A percentile compares a stretch with the other conserved stretches of the same genome.
phyloP scores from a whole-genome alignment of 2,888 invertebrate species.

The Clunio marinus region DNA sequence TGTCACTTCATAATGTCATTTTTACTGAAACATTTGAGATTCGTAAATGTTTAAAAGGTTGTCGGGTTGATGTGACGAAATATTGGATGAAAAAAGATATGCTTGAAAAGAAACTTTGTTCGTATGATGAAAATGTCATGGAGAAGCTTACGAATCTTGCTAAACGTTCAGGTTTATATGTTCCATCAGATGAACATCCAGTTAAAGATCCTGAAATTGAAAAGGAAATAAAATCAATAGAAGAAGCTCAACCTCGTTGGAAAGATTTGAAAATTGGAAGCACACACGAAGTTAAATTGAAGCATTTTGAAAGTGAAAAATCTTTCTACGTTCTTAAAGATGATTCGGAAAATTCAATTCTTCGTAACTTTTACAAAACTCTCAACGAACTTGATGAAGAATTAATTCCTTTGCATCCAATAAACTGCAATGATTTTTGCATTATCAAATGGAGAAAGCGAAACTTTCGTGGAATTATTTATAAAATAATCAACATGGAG shows the following conservation, averaged over 20 bases:
- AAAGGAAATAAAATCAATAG: background rate
- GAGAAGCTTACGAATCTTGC: background rate
- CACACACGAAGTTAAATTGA: background rate
- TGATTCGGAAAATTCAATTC: background rate
- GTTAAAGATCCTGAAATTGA: background rate
- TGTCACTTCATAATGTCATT: background rate
- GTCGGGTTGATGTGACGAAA: background rate
- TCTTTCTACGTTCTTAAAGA: background rate
- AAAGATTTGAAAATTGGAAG: background rate
- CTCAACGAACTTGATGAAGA: background rate
- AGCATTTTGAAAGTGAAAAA: background rate
- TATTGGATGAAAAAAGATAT: background rate
- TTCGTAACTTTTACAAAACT: background rate
- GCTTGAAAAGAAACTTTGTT: background rate
- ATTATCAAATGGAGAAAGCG: background rate
- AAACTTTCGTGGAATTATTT: background rate
- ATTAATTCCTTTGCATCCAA: background rate
- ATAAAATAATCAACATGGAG: too few relatives aligned
- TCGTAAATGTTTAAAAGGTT: conserved; percentile 27
- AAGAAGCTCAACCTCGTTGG: background rate
- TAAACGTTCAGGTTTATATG: background rate
- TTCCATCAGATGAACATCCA: background rate
- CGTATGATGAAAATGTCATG: background rate
- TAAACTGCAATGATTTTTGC: background rate
- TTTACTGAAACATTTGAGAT: conserved; percentile 18